These are phyloP conservation scores for Clepsis dumicolana DNA, from an alignment of 2,888 invertebrate species.

Conservation along the genomic window DNA sequence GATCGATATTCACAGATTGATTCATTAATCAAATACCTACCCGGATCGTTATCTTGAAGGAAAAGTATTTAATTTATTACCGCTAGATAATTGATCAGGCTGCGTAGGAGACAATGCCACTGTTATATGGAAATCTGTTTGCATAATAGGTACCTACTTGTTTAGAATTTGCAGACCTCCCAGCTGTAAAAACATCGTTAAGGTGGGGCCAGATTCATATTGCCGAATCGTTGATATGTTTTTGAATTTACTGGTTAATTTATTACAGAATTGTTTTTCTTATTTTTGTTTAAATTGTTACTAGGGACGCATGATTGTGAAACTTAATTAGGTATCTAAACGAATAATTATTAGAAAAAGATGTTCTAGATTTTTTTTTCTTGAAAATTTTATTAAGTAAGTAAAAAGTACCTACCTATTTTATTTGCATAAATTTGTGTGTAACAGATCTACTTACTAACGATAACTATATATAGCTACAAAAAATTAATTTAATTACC, in stretches of 20 bases:
- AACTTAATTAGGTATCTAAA: neutral
- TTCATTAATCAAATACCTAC: constrained; percentile 84
- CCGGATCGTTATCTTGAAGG: constrained; percentile 60
- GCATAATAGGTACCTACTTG: constrained; percentile 31
- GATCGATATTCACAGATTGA: constrained; percentile 73
- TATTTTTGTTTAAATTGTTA: neutral
- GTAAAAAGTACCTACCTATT: too few species aligned
- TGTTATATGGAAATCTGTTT: constrained; percentile 54
- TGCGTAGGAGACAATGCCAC: constrained; percentile 81
- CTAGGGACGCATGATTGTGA: neutral
- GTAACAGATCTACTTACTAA: too few species aligned
- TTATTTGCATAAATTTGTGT: too few species aligned
- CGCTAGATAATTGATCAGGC: constrained; percentile 76
- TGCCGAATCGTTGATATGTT: neutral
- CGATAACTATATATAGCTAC: too few species aligned
- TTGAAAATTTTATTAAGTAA: too few species aligned
- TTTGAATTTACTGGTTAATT: neutral
- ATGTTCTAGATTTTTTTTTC: too few species aligned
- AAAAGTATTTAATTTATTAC: constrained; percentile 83
- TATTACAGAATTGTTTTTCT: neutral
- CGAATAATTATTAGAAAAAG: too few species aligned
- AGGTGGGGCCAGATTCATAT: constrained; percentile 9
- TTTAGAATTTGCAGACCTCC: constrained; percentile 34
- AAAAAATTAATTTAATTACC: too few species aligned
- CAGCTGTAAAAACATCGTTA: constrained; percentile 24